Evolutionary conservation across 1,140 invertebrate genomes (phyloP).

Genomic region (Neodiprion lecontei): DNA sequence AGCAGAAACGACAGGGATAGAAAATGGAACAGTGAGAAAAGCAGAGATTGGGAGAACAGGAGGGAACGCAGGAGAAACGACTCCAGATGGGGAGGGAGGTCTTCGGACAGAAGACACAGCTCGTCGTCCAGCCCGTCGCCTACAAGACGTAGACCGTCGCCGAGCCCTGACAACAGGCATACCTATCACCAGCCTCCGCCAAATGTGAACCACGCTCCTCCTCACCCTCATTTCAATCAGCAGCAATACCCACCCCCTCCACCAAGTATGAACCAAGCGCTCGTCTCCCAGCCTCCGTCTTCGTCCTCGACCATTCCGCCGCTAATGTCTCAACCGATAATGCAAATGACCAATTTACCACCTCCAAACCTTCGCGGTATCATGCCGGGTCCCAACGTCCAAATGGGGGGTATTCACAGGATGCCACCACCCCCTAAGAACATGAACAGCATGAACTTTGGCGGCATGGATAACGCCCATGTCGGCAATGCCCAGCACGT

Average conservation of each 20-base stretch:
- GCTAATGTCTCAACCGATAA: constrained; percentile 47
- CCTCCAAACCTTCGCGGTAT: constrained; percentile 47
- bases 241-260: constrained; percentile 34
- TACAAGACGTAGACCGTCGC: constrained; percentile 41
- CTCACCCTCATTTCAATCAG: constrained; percentile 36
- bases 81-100: constrained; percentile 45
- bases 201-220: constrained; percentile 33
- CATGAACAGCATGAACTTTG: constrained; percentile 32
- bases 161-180: constrained; percentile 44
- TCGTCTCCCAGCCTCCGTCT: too few relatives aligned
- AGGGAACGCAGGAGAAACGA: constrained; percentile 51
- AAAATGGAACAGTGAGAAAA: constrained; percentile 49
- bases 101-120: constrained; percentile 44
- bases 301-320: constrained; percentile 42
- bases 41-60: constrained; percentile 48
- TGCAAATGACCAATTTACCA: constrained; percentile 49
- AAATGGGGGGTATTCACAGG: constrained; percentile 50
- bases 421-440: constrained; percentile 49
- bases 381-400: constrained; percentile 34
- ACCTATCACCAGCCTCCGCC: constrained; percentile 40
- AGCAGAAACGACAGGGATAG: constrained; percentile 44
- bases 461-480: constrained; percentile 37
- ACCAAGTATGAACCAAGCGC: constrained; percentile 35
- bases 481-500: constrained; percentile 28
- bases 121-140: constrained; percentile 55